Base-by-base conservation (phyloP, 2,797 vertebrate species). In the Thripadectes ignobilis region DNA sequence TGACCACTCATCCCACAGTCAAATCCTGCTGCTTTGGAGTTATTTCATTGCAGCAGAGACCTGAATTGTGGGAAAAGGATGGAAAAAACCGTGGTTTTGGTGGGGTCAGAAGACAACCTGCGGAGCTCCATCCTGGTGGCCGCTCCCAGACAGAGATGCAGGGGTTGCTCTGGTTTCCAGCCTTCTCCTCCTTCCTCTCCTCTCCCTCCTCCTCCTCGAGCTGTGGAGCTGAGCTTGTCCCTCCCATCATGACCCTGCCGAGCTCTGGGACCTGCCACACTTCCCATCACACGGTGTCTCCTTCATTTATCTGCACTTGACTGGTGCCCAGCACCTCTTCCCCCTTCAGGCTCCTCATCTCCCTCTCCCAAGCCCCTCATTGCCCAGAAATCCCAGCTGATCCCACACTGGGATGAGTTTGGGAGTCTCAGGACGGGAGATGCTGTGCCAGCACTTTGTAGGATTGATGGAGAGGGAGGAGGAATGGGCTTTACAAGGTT, bases 401-500 rank as follows among this genome's bases (percentile, higher is more conserved):
- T 9, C 39, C 48, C 24, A 5, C 0, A 1, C 30, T 30, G 82
- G 45, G 45, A 11, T 10, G 41, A 58, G 30, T 41, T 11, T 0
- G 2, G 52, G 22, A 18, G 3, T 2, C 6, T 36, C 1, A 1
- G 75, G 45, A 2, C 0, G 5, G 12, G 39, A 41, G 21, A 29
- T 4, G 69, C 51, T 18, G 13, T 3, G 39, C 39, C 49, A 7
- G 54, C 23, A 2, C 17, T 54, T 29, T 1, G 5, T 30, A 2
- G 69, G 17, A 14, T 3, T 45, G 72, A 14, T 1, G 6, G 34
- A 23, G 48, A 27, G 7, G 57, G 46, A 78, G 36, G 27, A 74
- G 48, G 24, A 43, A 9, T 0, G 2, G 23, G 27, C 15, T 39
- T 11, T 5, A 7, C n/a, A 0, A 1, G 23, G 6, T 32, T 1